Base-by-base conservation (phyloP, 1,140 invertebrate genomes). In the Vanessa atalanta region DNA sequence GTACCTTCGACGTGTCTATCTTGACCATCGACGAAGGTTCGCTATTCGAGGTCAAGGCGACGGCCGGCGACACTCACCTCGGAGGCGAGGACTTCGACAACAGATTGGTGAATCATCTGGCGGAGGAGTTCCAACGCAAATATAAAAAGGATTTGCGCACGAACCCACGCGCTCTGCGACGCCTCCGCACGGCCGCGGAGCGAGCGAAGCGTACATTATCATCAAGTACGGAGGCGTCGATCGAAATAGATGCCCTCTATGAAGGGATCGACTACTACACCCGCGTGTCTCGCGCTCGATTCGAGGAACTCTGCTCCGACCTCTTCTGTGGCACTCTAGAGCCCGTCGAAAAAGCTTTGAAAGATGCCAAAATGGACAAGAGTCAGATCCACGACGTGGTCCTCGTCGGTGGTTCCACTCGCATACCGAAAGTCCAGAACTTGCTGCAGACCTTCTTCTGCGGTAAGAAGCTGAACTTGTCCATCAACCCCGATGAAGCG, bases 41-140 rank as follows among this genome's bases (percentile, higher is more conserved):
- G 37, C 9, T 43, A 9, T 43, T 43, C 37, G 37, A 97, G 88
- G 96, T 95, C 23, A 93, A 91, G 81, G 84, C 95, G 2, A 95
- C 95, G 20, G 94, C 94, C 23, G 94, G 94, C 14, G 93, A 95
- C 76, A 94, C 94, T 1, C 93, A 94, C 20, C 78, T 94, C 94
- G 85, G 93, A 65, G 96, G 96, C 51, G 96, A 97, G 87, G 96
- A 97, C 86, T 97, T 97, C 80, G 96, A 96, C 84, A 95, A 96
- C 87, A 85, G 96, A 63, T 91, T 97, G 85, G 96, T 97, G 9
- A 95, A 95, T 82, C 95, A 96, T 82, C 85, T 94, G 2, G 88
- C 90, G 5, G 90, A 94, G 6, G 93, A 94, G 78, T 93, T 94
- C 79, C 81, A 89, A 63, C 82, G 93, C 47, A 94, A 94, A 76